Percentiles rank a stretch among this genome's conserved stretches.
Evolutionary conservation across 2,113 vertebrate species (phyloP).

Genomic region (Pardalotus punctatus): DNA sequence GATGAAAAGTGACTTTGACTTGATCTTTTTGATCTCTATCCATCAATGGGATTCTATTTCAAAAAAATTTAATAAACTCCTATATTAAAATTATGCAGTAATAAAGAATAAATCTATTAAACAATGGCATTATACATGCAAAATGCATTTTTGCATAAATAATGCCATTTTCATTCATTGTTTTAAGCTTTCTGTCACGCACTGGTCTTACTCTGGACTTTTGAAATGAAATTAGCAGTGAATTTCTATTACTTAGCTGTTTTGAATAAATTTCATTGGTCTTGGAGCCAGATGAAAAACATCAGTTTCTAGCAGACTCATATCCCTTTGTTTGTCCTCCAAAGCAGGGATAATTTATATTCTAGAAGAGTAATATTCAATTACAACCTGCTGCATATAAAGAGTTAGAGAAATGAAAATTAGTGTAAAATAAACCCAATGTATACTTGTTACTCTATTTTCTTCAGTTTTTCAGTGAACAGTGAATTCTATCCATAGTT

Average conservation of each 20-base stretch:
- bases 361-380: background rate
- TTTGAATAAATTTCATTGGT: background rate
- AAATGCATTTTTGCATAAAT: background rate
- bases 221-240: background rate
- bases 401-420: background rate
- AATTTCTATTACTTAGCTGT: background rate
- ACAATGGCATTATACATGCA: background rate
- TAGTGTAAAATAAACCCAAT: background rate
- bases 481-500: background rate
- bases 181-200: background rate
- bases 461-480: background rate
- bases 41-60: background rate
- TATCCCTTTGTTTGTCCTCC: background rate
- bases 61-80: background rate
- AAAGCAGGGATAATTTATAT: background rate
- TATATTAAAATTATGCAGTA: background rate
- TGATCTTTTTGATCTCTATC: background rate
- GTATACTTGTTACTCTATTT: background rate
- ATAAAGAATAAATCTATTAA: background rate
- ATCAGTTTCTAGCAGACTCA: background rate
- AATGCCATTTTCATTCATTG: background rate
- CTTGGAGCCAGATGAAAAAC: background rate
- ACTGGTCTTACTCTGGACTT: background rate
- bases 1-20: background rate
- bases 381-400: background rate